Base-by-base conservation (phyloP, 2,797 vertebrate genomes). In the Anguilla obscura region DNA sequence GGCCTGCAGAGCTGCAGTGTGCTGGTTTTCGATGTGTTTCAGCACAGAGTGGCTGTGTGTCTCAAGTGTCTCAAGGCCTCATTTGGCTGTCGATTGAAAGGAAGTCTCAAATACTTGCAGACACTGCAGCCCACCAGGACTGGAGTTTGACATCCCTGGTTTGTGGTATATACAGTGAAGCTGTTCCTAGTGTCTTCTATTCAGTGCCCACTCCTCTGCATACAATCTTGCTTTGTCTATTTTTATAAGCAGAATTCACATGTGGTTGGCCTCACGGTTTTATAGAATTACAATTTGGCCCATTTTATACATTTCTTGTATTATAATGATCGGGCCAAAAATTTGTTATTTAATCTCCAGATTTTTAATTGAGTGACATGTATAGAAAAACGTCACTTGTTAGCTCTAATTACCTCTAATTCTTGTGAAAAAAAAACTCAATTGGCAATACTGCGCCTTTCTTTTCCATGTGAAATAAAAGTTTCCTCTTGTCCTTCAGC, bases 321-420 rank as follows among this genome's bases (percentile, higher is more conserved):
- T 58, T 18, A 16, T 58, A 58, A 71, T 33, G 9, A 71, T 30
- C 9, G 3, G n/a, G 1, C 12, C 27, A 10, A 71, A 33, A 33
- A 12, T 71, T 7, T 71, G 10, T 24, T 10, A 8, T 12, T 76
- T 76, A 7, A 40, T 40, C 9, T 18, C 74, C 36, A 40, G 74
- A 76, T 76, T 36, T 40, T 76, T 18, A 18, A 76, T 76, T 40
- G 30, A 76, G 74, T 40, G 14, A 76, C 71, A 18, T 76, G 71
- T 76, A 33, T 18, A 3, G 30, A 40, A 33, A 40, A 76, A 76
- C 21, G 74, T 21, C 74, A 40, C 33, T 76, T 40, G 74, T 76
- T 76, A 76, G 74, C 14, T 76, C 74, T 76, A 76, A 76, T 36
- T 76, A 7, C 74, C 74, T 76, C 74, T 76, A 40, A 33, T 40